phyloP scores from a whole-genome alignment of 2,113 vertebrate genomes.

The Platichthys stellatus region DNA sequence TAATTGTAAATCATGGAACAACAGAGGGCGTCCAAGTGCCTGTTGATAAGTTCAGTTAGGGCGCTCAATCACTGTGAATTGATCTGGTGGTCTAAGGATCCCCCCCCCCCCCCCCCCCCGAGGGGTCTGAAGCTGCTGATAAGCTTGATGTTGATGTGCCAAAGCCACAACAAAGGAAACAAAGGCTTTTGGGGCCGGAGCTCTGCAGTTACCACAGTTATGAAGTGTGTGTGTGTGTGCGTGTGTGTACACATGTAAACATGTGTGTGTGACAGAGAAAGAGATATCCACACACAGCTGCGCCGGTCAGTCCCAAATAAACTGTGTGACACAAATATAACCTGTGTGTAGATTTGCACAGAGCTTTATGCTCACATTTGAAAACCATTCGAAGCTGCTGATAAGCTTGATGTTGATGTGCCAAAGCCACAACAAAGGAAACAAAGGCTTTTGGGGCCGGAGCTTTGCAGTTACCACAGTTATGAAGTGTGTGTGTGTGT shows the following conservation, averaged over 20 bases:
- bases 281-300: slow-evolving; percentile 5
- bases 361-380: background rate
- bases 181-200: slow-evolving; percentile 44
- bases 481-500: slow-evolving; percentile 33
- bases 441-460: slow-evolving; percentile 49
- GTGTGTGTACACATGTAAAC: slow-evolving; percentile 34
- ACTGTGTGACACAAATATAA: background rate
- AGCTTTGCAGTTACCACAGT: slow-evolving; percentile 45
- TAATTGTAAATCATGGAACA: slow-evolving; percentile 48
- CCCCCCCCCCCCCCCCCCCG: slow-evolving; percentile 11
- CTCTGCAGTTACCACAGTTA: slow-evolving; percentile 48
- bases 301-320: background rate
- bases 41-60: slow-evolving; percentile 23
- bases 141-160: slow-evolving; percentile 56
- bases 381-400: slow-evolving; percentile 16
- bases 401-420: slow-evolving; percentile 62
- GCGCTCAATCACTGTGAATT: slow-evolving; percentile 13
- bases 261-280: slow-evolving; percentile 12
- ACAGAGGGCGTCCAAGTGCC: slow-evolving; percentile 32
- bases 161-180: slow-evolving; percentile 69
- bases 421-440: slow-evolving; percentile 68
- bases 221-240: slow-evolving; percentile 30
- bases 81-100: slow-evolving; percentile 37
- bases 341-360: background rate
- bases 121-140: slow-evolving; percentile 57